A percentile compares a stretch with the other conserved stretches of the same genome.
Conservation (phyloP, 2,888 invertebrate species). For the Idaea aversata region DNA sequence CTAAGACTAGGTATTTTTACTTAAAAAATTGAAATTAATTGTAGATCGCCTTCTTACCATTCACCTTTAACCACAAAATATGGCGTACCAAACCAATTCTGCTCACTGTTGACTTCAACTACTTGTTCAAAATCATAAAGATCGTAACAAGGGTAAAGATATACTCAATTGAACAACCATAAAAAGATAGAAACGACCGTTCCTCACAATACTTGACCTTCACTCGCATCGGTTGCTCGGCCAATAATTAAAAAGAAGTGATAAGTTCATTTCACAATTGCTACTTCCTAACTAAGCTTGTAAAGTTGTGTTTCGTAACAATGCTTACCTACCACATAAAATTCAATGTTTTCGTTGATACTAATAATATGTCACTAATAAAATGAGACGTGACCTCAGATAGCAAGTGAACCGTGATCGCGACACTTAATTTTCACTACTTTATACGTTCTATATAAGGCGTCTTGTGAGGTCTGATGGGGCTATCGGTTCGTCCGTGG, state of each 20-base stretch:
- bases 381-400: constrained; percentile 73
- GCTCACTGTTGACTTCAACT: too few relatives aligned
- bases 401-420: constrained; percentile 63
- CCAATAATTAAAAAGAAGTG: neutral
- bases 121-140: too few relatives aligned
- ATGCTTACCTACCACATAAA: constrained; percentile 55
- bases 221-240: too few relatives aligned
- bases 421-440: constrained; percentile 77
- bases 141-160: too few relatives aligned
- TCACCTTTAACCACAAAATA: too few relatives aligned
- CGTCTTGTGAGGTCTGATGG: constrained; percentile 68
- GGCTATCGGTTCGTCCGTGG: constrained; percentile 49
- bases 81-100: too few relatives aligned
- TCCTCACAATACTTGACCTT: too few relatives aligned
- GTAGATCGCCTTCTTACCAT: too few relatives aligned
- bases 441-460: constrained; percentile 67
- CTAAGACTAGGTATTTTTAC: too few relatives aligned
- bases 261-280: neutral
- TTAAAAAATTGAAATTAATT: too few relatives aligned
- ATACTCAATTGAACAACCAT: too few relatives aligned
- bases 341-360: constrained; percentile 70
- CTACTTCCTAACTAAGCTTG: constrained; percentile 7
- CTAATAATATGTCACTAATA: constrained; percentile 76
- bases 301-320: constrained; percentile 53
- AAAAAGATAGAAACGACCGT: too few relatives aligned